Conservation (phyloP, 2,888 invertebrate genomes). For the Aporophyla nigra region DNA sequence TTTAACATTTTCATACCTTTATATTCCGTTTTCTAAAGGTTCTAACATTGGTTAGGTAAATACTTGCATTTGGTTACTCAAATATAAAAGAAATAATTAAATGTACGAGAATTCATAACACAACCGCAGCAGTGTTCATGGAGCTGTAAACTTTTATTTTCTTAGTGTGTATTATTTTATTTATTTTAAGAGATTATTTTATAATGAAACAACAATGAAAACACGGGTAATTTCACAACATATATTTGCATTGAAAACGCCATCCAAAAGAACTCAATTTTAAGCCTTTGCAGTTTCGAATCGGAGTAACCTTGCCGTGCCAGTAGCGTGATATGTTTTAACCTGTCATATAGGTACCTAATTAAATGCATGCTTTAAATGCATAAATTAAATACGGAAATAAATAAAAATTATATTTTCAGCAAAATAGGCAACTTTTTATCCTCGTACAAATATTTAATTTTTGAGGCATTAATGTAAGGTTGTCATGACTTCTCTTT, state of each 20-base stretch:
- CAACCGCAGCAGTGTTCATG: no score
- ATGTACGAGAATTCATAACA: neutral
- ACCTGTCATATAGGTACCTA: neutral
- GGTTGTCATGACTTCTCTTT: neutral
- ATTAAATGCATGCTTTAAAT: neutral
- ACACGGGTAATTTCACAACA: neutral
- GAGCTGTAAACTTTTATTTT: neutral
- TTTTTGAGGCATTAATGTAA: neutral
- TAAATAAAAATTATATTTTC: neutral
- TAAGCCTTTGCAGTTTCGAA: slow-evolving; percentile 1
- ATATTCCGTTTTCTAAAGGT: no score
- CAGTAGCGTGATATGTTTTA: slow-evolving; percentile 6
- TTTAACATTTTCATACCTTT: neutral
- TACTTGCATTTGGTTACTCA: no score
- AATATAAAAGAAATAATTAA: neutral
- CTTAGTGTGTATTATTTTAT: neutral
- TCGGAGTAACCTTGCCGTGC: neutral
- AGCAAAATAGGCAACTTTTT: neutral
- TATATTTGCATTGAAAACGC: neutral
- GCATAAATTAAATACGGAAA: slow-evolving; percentile 19
- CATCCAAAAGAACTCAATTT: neutral
- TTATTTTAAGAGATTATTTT: no score
- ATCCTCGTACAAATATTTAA: neutral
- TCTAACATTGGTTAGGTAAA: no score
- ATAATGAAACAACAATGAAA: neutral